phyloP scores from a whole-genome alignment of 2,888 invertebrate species.

The Linnaemya tessellans region DNA sequence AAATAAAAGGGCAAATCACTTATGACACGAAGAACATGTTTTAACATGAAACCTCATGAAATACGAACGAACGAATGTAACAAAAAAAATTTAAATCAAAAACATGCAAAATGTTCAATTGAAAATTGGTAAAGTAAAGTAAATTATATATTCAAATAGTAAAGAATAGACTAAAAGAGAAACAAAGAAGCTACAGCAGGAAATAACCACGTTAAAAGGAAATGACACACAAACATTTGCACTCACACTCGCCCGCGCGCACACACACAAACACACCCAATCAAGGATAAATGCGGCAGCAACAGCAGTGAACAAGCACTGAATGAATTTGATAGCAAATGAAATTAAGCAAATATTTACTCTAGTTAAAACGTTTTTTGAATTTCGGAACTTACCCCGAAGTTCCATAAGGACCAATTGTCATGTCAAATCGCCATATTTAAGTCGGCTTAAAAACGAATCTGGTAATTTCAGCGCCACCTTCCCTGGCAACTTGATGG shows the following conservation, averaged over 20 bases:
- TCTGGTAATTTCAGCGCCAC: no score
- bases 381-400: slow-evolving; percentile 36
- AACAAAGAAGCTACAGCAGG: slow-evolving; percentile 23
- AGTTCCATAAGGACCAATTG: not conserved
- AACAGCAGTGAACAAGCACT: slow-evolving; percentile 39
- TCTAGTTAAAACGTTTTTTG: slow-evolving; percentile 70
- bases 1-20: slow-evolving; percentile 71
- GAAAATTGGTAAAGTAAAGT: slow-evolving; percentile 70
- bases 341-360: slow-evolving; percentile 72
- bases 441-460: not conserved
- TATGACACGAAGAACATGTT: slow-evolving; percentile 65
- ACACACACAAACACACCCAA: slow-evolving; percentile 3
- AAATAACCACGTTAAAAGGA: slow-evolving; percentile 59
- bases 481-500: no score
- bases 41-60: slow-evolving; percentile 63
- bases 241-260: not conserved
- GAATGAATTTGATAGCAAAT: slow-evolving; percentile 65
- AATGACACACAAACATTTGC: slow-evolving; percentile 3
- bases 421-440: not conserved
- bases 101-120: slow-evolving; percentile 65
- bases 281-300: slow-evolving; percentile 31
- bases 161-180: slow-evolving; percentile 63
- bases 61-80: slow-evolving; percentile 38
- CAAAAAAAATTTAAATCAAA: slow-evolving; percentile 26
- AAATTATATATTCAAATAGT: slow-evolving; percentile 72